Base-by-base conservation (phyloP, 2,113 vertebrate genomes). In the Chroicocephalus ridibundus region DNA sequence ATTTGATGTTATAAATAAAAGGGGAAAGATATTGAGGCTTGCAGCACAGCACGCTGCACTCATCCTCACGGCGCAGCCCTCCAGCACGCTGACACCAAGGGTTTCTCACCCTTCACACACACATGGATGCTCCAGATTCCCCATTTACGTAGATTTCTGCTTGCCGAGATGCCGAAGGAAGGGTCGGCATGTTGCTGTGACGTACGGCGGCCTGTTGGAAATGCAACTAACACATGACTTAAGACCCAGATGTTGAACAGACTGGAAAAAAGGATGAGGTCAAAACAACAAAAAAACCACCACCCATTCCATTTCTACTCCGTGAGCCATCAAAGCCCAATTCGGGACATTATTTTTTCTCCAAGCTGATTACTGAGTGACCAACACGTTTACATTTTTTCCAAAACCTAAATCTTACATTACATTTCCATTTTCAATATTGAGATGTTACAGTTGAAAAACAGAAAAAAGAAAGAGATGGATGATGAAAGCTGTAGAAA, bases 161-260 rank as follows among this genome's bases (percentile, higher is more conserved):
- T 64, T 4, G 49, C 2, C 0, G 38, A 46, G 61, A 58, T 4
- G 81, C 51, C 2, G 5, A 51, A 36, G 61, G 36, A 70, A 64
- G 85, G 62, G 79, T 38, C 11, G 7, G 60, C 31, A 6, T 8
- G n/a, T 2, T 2, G 46, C 54, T 9, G 64, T 91, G 94, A 93
- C 69, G 86, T 38, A 34, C 5, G 4, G 20, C 15, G 0, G 51
- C 42, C 78, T 0, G 36, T 34, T 61, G 89, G 84, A 81, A 93
- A 86, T 3, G 15, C 81, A 75, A 13, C 81, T 55, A 0, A 10
- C 7, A 34, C 70, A 42, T 32, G 78, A 74, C 78, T 27, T 34
- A 6, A 26, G 46, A 76, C 49, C 88, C 96, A 95, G 94, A 92
- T 96, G 96, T 52, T 19, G 38, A 90, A 19, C 88, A 95, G 96